Evolutionary conservation across 2,888 invertebrate species (phyloP), one percentile per base, ranked within the genome.

Genomic region (Drosophila kanekoi): DNA sequence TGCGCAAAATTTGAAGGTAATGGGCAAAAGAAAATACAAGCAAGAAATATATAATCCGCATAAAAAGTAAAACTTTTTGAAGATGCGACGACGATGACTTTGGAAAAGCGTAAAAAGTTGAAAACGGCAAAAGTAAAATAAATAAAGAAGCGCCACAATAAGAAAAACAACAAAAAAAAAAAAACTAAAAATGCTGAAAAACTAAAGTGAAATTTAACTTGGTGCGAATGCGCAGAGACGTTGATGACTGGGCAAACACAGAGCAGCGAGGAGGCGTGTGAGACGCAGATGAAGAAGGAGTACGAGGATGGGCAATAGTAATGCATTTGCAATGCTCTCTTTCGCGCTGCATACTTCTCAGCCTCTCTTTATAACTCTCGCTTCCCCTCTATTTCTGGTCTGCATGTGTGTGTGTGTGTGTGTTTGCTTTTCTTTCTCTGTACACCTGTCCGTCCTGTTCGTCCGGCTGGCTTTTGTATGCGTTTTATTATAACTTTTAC

Each of bases 1-100:
- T 85, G 85, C 85, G 85, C 88, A 85, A 85, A 87, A 89, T 87
- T 89, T 85, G 73, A 73, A 77, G 78, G 77, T 47, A 68, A 79
- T 63, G 67, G 73, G 53, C 61, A 28, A 48, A 58, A 53, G 70
- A 76, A 82, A 68, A 66, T 61, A 58, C 66, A 66, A 23, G 32
- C 40, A 16, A 44, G 16, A 10, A 35, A 70, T 49, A 68, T 68
- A 60, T 65, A 69, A 78, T 63, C 60, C 70, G 62, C 67, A 75
- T 81, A 71, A 87, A 83, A 89, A 89, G 87, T 87, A 83, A 89
- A 89, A 85, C 65, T 72, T 74, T 78, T 69, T 43, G 59, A 68
- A 78, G 81, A 77, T 86, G 70, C 69, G 63, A 74, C 71, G 54
- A 28, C 58, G 61, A 44, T 72, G 83, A 77, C 87, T 89, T 89